phyloP scores from a whole-genome alignment of 2,888 invertebrate genomes.

The Euzetes globulus region DNA sequence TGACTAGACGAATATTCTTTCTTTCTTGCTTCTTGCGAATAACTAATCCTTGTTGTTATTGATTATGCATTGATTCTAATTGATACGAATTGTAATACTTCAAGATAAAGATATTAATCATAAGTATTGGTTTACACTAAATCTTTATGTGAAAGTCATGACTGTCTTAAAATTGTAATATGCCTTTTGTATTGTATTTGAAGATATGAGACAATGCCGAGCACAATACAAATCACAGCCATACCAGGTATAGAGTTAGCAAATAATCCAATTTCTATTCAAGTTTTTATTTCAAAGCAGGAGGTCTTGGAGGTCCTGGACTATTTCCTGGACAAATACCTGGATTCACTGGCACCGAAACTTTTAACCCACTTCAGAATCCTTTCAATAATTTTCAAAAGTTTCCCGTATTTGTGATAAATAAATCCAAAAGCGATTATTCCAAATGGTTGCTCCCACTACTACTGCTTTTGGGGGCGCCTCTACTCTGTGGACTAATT shows the following conservation, averaged over 20 bases:
- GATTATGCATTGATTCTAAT: too few species aligned
- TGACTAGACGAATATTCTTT: too few species aligned
- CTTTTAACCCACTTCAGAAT: background rate
- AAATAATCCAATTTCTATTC: too few species aligned
- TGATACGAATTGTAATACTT: too few species aligned
- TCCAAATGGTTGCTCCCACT: background rate
- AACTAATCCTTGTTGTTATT: too few species aligned
- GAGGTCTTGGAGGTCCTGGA: background rate
- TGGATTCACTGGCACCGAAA: too few species aligned
- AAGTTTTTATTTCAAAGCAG: background rate
- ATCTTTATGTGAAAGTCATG: background rate
- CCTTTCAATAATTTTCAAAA: background rate
- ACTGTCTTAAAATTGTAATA: background rate
- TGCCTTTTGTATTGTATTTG: background rate
- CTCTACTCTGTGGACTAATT: background rate
- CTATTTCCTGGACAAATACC: too few species aligned
- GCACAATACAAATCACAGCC: background rate
- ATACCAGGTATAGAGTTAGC: constrained; percentile 21
- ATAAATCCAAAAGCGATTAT: background rate
- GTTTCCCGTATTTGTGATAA: constrained; percentile 5
- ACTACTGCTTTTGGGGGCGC: background rate
- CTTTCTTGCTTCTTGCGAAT: too few species aligned
- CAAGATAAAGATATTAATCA: too few species aligned
- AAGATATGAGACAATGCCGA: constrained; percentile 12
- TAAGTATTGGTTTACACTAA: too few species aligned